A percentile compares a stretch with the other conserved stretches of the same genome.
phyloP scores from a whole-genome alignment of 2,797 vertebrate species.

The Paratrypauchen microcephalus region DNA sequence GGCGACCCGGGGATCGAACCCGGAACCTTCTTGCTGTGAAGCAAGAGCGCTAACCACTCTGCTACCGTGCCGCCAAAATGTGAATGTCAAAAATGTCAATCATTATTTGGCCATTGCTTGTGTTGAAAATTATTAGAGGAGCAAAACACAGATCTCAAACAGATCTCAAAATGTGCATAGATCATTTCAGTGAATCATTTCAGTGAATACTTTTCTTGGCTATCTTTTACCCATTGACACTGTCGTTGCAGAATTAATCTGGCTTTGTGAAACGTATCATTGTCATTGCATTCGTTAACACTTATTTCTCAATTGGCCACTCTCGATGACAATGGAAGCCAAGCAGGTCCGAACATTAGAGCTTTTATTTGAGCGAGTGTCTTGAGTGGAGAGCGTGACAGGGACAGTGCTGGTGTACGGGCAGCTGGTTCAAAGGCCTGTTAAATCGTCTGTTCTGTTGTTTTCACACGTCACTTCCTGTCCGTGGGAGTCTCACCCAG shows the following conservation, averaged over 20 bases:
- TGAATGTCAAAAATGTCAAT: neutral
- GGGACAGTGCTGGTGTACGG: conserved; percentile 15
- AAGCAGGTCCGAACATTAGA: neutral
- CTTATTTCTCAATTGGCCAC: conserved; percentile 2
- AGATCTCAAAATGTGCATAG: neutral
- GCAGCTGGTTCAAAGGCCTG: conserved; percentile 12
- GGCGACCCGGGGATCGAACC: too few species aligned
- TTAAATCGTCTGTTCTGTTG: conserved; percentile 29
- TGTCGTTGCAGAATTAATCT: neutral
- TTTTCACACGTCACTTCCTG: conserved; percentile 55
- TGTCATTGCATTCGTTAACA: conserved; percentile 4
- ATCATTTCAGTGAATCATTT: neutral
- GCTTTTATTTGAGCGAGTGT: neutral
- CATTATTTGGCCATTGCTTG: neutral
- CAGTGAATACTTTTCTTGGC: neutral
- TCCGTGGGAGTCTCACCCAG: conserved; percentile 46
- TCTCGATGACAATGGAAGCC: neutral
- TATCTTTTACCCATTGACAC: conserved; percentile 1
- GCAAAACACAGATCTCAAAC: neutral
- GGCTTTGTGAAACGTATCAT: neutral
- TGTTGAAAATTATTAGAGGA: neutral
- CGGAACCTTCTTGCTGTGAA: too few species aligned
- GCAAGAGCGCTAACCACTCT: too few species aligned
- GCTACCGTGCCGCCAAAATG: too few species aligned
- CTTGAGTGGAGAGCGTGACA: neutral